Evolutionary conservation across 2,797 vertebrate species (phyloP).

Genomic region (Thamnophis elegans): DNA sequence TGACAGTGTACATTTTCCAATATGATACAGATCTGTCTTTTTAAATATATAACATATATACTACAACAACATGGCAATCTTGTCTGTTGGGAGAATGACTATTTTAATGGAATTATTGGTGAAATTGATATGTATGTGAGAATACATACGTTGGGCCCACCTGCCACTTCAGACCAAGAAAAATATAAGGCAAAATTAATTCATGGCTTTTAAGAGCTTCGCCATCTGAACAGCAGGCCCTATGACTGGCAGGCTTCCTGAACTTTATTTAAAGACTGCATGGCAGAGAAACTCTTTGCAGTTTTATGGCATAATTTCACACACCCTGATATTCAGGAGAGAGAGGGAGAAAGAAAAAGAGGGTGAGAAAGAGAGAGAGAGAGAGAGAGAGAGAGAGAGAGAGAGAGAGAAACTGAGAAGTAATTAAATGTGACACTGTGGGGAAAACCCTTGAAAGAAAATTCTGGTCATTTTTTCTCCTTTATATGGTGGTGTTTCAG

Average conservation of each 20-base stretch:
- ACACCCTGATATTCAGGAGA: background rate
- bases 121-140: background rate
- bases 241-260: background rate
- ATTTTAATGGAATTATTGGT: background rate
- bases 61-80: background rate
- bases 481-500: conserved; percentile 51
- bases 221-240: background rate
- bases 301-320: conserved; percentile 1
- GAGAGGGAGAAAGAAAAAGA: too few relatives aligned
- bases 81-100: background rate
- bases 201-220: background rate
- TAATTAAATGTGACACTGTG: conserved; percentile 56
- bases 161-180: background rate
- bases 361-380: too few relatives aligned
- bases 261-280: background rate
- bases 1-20: background rate
- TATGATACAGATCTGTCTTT: background rate
- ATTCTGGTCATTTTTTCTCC: conserved; percentile 59
- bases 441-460: conserved; percentile 49
- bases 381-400: too few relatives aligned
- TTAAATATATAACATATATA: background rate
- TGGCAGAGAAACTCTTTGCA: background rate
- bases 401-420: conserved; percentile 19
- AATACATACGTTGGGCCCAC: background rate
- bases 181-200: background rate